Base-by-base conservation (phyloP, 2,113 vertebrate genomes). In the Sula dactylatra region DNA sequence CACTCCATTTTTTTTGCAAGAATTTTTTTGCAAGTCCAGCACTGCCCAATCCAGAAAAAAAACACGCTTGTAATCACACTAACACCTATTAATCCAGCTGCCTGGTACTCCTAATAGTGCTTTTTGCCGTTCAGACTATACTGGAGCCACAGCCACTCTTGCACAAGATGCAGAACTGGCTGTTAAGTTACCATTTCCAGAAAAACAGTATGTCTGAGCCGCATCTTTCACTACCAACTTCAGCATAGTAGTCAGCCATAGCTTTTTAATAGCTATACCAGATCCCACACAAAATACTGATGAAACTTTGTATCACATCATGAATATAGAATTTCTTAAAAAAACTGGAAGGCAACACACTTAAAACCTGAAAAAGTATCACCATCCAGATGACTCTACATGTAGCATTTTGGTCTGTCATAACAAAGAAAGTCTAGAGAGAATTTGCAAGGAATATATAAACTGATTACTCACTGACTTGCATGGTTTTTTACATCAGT, bases 401-500 rank as follows among this genome's bases (percentile, higher is more conserved):
- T 29, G 22, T 32, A 67, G n/a, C 26, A 80, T 59, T 76, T 82
- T 50, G 9, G 11, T 50, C 66, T 64, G 27, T 67, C 32, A 12
- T 22, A 87, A 69, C 19, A 79, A 61, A 80, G 2, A 11, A 64
- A 50, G 11, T 52, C 32, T n/a, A 12, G 26, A 93, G 14, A 82
- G 22, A 58, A 62, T 54, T 71, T 73, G n/a, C 20, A 86, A 69
- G 38, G 18, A 92, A 88, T 58, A 76, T 18, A 44, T 52, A 25
- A 65, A 29, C 31, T 31, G 34, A 61, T 88, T 77, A 65, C 54
- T 72, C 74, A 32, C 11, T 20, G 31, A 84, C 31, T 71, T 73
- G 31, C 22, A 16, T 26, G 5, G 0, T 32, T 54, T 66, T 40
- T 36, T 10, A 29, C 2, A 74, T 20, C 13, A 0, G 16, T 49